Evolutionary conservation across 2,797 vertebrate species (phyloP), one percentile per base, ranked within the genome.

Genomic region (Rhinichthys osculus): DNA sequence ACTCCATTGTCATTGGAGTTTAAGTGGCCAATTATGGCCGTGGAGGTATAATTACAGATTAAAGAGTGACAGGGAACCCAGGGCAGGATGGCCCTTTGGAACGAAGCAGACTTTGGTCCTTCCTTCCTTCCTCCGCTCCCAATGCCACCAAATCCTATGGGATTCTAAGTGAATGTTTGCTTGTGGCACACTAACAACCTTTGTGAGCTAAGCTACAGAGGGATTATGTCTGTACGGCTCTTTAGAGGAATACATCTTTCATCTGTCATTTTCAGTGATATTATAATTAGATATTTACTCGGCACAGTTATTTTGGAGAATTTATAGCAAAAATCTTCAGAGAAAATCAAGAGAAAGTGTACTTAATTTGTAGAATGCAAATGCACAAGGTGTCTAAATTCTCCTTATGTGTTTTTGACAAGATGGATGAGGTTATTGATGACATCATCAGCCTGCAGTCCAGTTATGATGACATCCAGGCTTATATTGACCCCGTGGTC

Each of bases 351-450:
- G 19, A 17, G 23, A 38, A 52, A n/a, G 16, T 38, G 14, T 78
- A 9, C 50, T 3, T 66, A 27, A 1, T 59, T 23, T 70, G 59
- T 50, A 57, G 23, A 82, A 73, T 62, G 52, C 54, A 23, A 77
- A 78, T 64, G 52, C 13, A 17, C 23, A 57, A 72, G 21, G 66
- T 44, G 52, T 72, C 67, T 69, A 74, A 71, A 64, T 64, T 80
- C 23, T 79, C 19, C 7, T 81, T 54, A 79, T 85, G 35, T 67
- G 52, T 74, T 84, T 86, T 86, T 57, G 8, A 93, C 27, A 91
- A 99, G 98, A 97, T 99, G 52, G 98, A 98, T 85, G 97, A 97
- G 21, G 97, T 99, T 85, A 97, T 99, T 5, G 98, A 99, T 94
- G 96, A 98, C 94, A 98, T 99, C 90, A 98, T 99, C 94, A 97